Base-by-base conservation (phyloP, 2,888 invertebrate genomes). In the Lissonota sp. region DNA sequence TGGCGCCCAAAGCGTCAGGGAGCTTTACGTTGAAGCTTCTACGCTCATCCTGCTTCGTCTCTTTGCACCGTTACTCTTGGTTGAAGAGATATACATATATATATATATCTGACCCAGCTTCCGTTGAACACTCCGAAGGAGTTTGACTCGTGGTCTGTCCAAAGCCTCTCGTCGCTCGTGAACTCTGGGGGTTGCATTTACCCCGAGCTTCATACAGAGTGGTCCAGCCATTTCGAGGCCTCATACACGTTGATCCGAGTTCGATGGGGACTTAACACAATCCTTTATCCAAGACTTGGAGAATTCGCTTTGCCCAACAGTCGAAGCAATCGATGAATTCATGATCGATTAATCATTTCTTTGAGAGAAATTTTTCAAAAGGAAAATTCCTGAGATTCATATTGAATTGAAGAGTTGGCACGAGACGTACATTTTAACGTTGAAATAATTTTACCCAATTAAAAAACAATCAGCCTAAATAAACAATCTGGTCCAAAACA, bases 101-200 rank as follows among this genome's bases (percentile, higher is more conserved):
- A 26, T 71, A 44, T 63, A 51, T 69, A 69, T 66, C 39, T 16
- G 57, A 49, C 62, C 40, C 40, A 46, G 63, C 69, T 78, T 44
- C 10, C 86, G 87, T 86, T 87, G 85, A 85, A 77, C 85, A 85
- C 88, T 85, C 86, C 79, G 83, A 79, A 81, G 85, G 88, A 87
- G 87, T 87, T 88, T 85, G 87, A 88, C 88, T 87, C 87, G 88
- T 84, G 89, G 88, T 89, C 87, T 83, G 86, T 87, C 88, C 87
- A 89, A 88, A 89, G 88, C 80, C 69, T 57, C 49, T 63, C 46
- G 40, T 39, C 14, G 46, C 51, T 16, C 64, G 71, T 74, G 44
- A 55, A 60, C 63, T 72, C 67, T 75, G 67, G n/a, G 78, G 69
- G 55, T 67, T 69, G 55, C 69, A 49, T 69, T 55, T 55, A 63